Percentiles rank a stretch among this genome's conserved stretches.
Conservation (phyloP, 2,113 vertebrate genomes). For the Neolamprologus variostigma region DNA sequence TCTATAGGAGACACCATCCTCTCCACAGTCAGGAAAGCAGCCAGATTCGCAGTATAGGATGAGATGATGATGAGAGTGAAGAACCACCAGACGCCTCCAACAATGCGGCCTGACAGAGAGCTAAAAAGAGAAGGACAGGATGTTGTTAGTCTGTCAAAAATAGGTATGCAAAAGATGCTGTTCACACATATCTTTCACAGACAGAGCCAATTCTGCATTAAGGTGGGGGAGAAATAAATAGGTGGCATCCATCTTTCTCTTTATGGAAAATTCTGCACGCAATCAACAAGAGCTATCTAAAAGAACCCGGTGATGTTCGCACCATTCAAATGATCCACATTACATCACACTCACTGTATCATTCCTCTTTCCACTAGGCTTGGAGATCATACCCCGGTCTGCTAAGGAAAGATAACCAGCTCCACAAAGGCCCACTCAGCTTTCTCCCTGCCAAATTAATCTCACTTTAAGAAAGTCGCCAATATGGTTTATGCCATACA, state of each 20-base stretch:
- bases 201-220: neutral
- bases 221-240: neutral
- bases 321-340: slow-evolving; percentile 46
- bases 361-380: slow-evolving; percentile 37
- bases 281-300: slow-evolving; percentile 35
- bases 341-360: slow-evolving; percentile 37
- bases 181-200: neutral
- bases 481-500: slow-evolving; percentile 41
- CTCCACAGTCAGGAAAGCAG: slow-evolving; percentile 97
- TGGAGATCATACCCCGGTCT: slow-evolving; percentile 54
- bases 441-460: slow-evolving; percentile 55
- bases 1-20: slow-evolving; percentile 99
- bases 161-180: neutral
- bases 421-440: slow-evolving; percentile 55
- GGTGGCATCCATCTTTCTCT: neutral
- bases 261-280: neutral
- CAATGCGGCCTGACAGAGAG: slow-evolving; percentile 94
- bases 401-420: slow-evolving; percentile 62
- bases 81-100: slow-evolving; percentile 99
- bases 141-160: neutral
- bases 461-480: slow-evolving; percentile 63
- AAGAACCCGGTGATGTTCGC: slow-evolving; percentile 14
- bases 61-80: slow-evolving; percentile 99
- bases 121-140: slow-evolving; percentile 59
- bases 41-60: slow-evolving; percentile 97